phyloP scores from a whole-genome alignment of 2,888 invertebrate genomes.

The Clitarchus hookeri region DNA sequence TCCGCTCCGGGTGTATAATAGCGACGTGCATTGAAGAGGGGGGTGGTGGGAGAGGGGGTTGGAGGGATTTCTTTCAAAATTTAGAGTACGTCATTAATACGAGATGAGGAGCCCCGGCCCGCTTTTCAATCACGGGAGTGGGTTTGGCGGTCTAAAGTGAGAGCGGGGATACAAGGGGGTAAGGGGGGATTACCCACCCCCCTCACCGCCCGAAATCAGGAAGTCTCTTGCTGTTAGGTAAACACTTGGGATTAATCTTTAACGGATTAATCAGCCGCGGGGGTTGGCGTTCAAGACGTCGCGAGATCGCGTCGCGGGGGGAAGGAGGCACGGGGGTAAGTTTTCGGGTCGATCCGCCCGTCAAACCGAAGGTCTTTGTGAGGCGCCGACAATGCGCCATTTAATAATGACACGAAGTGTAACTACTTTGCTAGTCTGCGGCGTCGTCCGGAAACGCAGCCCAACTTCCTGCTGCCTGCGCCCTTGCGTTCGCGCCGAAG shows the following conservation, averaged over 20 bases:
- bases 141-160: neutral
- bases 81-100: conserved; percentile 14
- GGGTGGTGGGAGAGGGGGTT: neutral
- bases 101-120: neutral
- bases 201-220: neutral
- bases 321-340: neutral
- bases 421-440: neutral
- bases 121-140: conserved; percentile 8
- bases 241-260: conserved; percentile 22
- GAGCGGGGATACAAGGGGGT: neutral
- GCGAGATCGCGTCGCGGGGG: neutral
- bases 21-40: neutral
- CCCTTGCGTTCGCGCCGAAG: no score
- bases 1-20: neutral
- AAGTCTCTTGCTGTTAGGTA: conserved; percentile 14
- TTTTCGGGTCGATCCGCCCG: neutral
- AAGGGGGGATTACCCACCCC: neutral
- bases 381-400: conserved; percentile 7
- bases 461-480: no score
- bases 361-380: neutral
- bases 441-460: no score
- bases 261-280: conserved; percentile 23
- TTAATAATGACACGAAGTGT: neutral
- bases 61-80: neutral
- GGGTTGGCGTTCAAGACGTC: neutral